Evolutionary conservation across 2,113 vertebrate species (phyloP), one percentile per base, ranked within the genome.

Genomic region (Hypomesus transpacificus): DNA sequence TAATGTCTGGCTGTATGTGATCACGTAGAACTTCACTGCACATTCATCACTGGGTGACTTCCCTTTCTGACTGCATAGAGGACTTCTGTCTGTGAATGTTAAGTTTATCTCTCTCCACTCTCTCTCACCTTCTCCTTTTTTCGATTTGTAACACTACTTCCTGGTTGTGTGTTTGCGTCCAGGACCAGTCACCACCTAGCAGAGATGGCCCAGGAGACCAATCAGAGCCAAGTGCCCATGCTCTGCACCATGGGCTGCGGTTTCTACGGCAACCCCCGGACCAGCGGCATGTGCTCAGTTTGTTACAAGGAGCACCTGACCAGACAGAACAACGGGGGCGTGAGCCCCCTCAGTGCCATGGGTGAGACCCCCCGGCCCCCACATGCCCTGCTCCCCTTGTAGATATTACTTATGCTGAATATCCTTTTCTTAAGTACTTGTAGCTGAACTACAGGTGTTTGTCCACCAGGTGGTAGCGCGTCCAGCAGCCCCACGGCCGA

Each of bases 241-340:
- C 86, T 93, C 75, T 96, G 94, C 54, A 89, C 94, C 83, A 94
- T 87, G 0, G 94, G 94, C 83, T 96, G 94, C 21, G 94, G 94
- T 57, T 96, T 96, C 85, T 96, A 95, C 20, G 94, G 94, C 80
- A 96, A 94, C 87, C 94, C 94, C 39, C 89, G 94, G 39, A 95
- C 94, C 84, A 94, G 92, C 24, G 94, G 94, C 75, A 96, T 96
- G 94, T 96, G 94, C 84, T 96, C 94, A 0, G 92, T 95, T 59
- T 96, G 94, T 91, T 95, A 96, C 20, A 96, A 95, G 86, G 94
- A 96, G 72, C 92, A 94, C 75, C 86, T 96, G 59, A 94, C 93
- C 63, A 88, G 94, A 28, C 94, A 95, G 80, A 94, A 96, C 89
- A 93, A 89, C 66, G 93, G 93, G 50, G 93, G 93, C 70, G 88